Base-by-base conservation (phyloP, 2,113 vertebrate species). In the Pyrgilauda ruficollis region DNA sequence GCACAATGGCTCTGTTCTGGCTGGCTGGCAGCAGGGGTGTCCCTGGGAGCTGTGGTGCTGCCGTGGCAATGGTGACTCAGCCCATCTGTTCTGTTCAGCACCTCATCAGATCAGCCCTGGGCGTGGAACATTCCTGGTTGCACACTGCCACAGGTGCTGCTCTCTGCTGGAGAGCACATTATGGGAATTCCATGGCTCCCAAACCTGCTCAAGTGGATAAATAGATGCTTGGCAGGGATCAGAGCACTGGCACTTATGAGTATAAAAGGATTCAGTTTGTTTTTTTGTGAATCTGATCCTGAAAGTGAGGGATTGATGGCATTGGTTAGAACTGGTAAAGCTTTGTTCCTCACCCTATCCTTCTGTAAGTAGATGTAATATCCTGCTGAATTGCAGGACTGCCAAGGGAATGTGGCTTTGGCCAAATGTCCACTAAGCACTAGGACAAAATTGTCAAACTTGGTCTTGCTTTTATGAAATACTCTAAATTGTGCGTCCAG, bases 91-190 rank as follows among this genome's bases (percentile, higher is more conserved):
- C 58, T 19, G 67, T 7, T 50, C 33, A 84, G 49, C 93, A 94
- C 95, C 82, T 93, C 93, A 87, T 91, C 93, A 83, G n/a, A 4
- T 11, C 52, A n/a, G 85, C 50, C 39, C 27, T 41, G 47, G 52
- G 63, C 80, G 18, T 3, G 31, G 50, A 43, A 43, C 55, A 0
- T 47, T 89, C 35, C 50, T 75, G 81, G 12, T 3, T 83, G 66
- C 81, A 39, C 69, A 3, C 37, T 43, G 81, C 26, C 41, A 8
- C 74, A 35, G 37, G 74, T 80, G 91, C 4, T 87, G 64, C 0
- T 74, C 81, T 72, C 2, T 69, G 66, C 84, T 84, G 93, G 35
- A 74, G 67, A 50, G 70, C 7, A 31, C 43, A 10, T 85, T 46
- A 66, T 47, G 90, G 90, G 84, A 93, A 47, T 93, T 91, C 55